Percentiles rank a stretch among this genome's conserved stretches.
Conservation (phyloP, 2,113 vertebrate species). For the Aramus guarauna region DNA sequence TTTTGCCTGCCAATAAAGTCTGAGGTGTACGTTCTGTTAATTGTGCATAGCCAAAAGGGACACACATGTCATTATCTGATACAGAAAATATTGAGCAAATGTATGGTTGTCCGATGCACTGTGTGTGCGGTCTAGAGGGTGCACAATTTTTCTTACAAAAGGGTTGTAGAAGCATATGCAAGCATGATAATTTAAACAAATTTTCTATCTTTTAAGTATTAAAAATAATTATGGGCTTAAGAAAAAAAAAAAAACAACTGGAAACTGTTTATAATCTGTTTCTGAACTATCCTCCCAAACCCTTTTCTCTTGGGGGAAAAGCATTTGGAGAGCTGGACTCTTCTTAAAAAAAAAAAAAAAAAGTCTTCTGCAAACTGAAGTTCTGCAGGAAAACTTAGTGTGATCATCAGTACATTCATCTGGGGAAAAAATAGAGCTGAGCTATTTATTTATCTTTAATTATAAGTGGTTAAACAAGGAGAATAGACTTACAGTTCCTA, state of each 20-base stretch:
- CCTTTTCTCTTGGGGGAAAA: not conserved
- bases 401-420: slow-evolving; percentile 13
- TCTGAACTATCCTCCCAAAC: not conserved
- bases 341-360: not conserved
- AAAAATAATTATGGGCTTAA: not conserved
- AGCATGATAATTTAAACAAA: not conserved
- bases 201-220: not conserved
- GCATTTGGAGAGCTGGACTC: not conserved
- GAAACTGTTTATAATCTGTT: not conserved
- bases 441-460: slow-evolving; percentile 62
- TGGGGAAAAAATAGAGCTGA: slow-evolving; percentile 18
- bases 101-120: not conserved
- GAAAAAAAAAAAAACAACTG: not conserved
- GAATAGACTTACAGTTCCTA: slow-evolving; percentile 66
- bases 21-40: not conserved
- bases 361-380: not conserved
- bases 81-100: not conserved
- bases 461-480: slow-evolving; percentile 56
- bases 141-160: not conserved
- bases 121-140: not conserved
- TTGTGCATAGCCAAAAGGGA: not conserved
- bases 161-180: not conserved
- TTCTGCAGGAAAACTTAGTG: not conserved
- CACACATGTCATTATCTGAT: not conserved
- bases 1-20: not conserved